These are phyloP conservation scores for Argynnis bischoffii DNA, from an alignment of 2,888 invertebrate species.

Conservation along the genomic window DNA sequence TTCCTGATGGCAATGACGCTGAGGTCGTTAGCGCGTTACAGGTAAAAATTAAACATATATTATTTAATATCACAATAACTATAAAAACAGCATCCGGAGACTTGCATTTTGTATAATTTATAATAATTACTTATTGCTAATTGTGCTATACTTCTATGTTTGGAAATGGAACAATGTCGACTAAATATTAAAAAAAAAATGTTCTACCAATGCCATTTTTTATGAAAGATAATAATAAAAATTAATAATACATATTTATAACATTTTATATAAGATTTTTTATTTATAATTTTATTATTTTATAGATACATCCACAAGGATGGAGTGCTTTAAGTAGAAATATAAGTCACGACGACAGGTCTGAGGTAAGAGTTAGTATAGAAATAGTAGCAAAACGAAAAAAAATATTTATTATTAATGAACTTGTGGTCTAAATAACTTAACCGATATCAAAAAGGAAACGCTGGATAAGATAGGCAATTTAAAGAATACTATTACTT, in stretches of 20 bases:
- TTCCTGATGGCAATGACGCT: conserved; percentile 92
- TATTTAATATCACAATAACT: background rate
- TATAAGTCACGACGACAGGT: conserved; percentile 91
- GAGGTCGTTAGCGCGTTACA: conserved; percentile 95
- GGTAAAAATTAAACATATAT: conserved; percentile 55
- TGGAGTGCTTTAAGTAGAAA: conserved; percentile 95
- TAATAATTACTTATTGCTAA: background rate
- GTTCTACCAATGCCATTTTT: too few relatives aligned
- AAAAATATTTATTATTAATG: background rate
- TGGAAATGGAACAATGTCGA: too few relatives aligned
- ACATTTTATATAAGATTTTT: background rate
- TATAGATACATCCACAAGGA: conserved; percentile 93
- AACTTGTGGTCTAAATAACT: too few relatives aligned
- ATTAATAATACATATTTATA: too few relatives aligned
- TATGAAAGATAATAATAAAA: too few relatives aligned
- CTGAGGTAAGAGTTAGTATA: conserved; percentile 84
- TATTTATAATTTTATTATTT: background rate
- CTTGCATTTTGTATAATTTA: background rate
- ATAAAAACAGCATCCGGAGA: background rate
- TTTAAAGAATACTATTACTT: too few relatives aligned
- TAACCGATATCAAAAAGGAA: too few relatives aligned
- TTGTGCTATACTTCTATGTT: background rate
- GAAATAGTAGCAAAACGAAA: background rate
- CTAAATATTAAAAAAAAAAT: too few relatives aligned
- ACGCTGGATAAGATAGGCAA: too few relatives aligned